Evolutionary conservation across 1,140 invertebrate species (phyloP).

Genomic region (Diorhabda carinulata): DNA sequence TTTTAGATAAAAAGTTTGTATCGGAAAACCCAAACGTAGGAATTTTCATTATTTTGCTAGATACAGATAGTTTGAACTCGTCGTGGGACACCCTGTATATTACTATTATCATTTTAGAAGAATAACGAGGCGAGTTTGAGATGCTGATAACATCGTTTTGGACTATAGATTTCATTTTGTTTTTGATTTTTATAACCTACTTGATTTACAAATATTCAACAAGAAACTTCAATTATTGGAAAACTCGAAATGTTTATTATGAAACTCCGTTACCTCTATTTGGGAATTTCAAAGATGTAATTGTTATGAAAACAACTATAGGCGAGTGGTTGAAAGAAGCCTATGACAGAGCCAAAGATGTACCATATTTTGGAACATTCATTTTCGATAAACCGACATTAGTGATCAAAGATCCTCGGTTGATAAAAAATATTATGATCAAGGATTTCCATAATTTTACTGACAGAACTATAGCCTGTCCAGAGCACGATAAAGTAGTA

Average conservation of each 20-base stretch:
- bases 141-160: slow-evolving; percentile 16
- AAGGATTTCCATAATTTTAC: slow-evolving; percentile 58
- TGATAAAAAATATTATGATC: slow-evolving; percentile 55
- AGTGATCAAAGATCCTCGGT: slow-evolving; percentile 50
- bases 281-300: slow-evolving; percentile 38
- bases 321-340: slow-evolving; percentile 27
- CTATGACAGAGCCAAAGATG: slow-evolving; percentile 34
- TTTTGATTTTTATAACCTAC: background rate
- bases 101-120: too few species aligned
- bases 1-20: too few species aligned
- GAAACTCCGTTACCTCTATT: slow-evolving; percentile 41
- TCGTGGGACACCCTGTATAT: too few species aligned
- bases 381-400: slow-evolving; percentile 33
- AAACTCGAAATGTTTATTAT: slow-evolving; percentile 37
- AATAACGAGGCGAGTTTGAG: background rate
- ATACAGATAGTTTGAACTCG: too few species aligned
- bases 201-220: slow-evolving; percentile 27
- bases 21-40: too few species aligned
- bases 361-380: slow-evolving; percentile 47
- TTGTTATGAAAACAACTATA: slow-evolving; percentile 17
- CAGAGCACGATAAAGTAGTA: slow-evolving; percentile 21
- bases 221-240: slow-evolving; percentile 42
- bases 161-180: background rate
- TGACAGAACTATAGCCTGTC: slow-evolving; percentile 41
- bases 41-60: too few species aligned